Evolutionary conservation across 2,797 vertebrate species (phyloP), one percentile per base, ranked within the genome.

Genomic region (Myotis planiceps): DNA sequence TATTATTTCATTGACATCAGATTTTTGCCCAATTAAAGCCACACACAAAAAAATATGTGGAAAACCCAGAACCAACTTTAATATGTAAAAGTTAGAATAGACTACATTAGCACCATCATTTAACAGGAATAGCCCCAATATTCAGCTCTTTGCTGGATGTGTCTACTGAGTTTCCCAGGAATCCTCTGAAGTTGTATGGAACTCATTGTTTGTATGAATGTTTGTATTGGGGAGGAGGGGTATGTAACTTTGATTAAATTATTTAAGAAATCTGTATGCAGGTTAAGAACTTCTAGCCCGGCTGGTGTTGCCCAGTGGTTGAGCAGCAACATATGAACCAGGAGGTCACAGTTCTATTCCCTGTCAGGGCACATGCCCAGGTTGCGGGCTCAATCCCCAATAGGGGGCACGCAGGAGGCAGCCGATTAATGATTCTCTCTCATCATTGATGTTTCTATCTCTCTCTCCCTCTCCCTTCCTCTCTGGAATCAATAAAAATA

Each of bases 1-100:
- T 42, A 13, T 85, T 88, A 65, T 72, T 92, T 95, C n/a, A 90
- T 58, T 88, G 7, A 85, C 63, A 49, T 27, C 29, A 58, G 60
- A 88, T 76, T 92, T 94, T 81, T 94, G 29, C n/a, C 68, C 49
- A 68, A 25, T 93, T 87, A 78, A 81, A 92, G 32, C 92, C 60
- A 88, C 85, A 90, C 78, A 16, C 42, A 75, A 87, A 83, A 83
- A 75, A 87, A 83, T 88, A 16, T 51, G 25, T 76, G 29, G 51
- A 84, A 90, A 93, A 42, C 19, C 18, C 23, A 27, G 34, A 81
- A 55, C 42, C 16, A 65, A 53, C 13, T 86, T 68, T 63, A 71
- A 78, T 32, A 45, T 42, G 15, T 88, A 15, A 87, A 78, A 55
- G 66, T 66, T 79, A 79, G 51, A 92, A 19, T 45, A 69, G 19